Percentiles rank a stretch among this genome's conserved stretches.
phyloP scores from a whole-genome alignment of 2,797 vertebrate genomes.

The Halcyon chelicuti region DNA sequence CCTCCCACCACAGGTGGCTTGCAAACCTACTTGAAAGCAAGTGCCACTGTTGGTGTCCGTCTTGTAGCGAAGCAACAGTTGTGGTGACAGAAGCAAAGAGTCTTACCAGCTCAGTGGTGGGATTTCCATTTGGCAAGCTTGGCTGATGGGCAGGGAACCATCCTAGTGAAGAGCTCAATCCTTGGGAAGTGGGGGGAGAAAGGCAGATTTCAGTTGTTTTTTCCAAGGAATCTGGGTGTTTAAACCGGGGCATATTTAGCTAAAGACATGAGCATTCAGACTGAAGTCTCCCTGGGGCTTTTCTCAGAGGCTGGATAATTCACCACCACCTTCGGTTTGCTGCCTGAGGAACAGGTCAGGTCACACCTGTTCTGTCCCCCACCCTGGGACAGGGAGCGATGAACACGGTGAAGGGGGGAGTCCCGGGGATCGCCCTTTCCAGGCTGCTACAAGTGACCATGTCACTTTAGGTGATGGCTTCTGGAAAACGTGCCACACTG shows the following conservation, averaged over 20 bases:
- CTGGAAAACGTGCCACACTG: neutral
- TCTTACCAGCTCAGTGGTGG: neutral
- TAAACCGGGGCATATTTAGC: neutral
- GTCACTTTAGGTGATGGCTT: neutral
- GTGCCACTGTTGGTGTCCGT: fast-evolving
- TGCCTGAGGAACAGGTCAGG: neutral
- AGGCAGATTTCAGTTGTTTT: neutral
- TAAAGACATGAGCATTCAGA: neutral
- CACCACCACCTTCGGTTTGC: neutral
- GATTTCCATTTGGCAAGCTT: neutral
- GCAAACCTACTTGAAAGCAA: neutral
- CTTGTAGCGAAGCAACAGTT: neutral
- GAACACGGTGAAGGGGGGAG: fast-evolving
- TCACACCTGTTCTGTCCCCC: neutral
- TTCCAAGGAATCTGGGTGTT: neutral
- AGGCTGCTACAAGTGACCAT: fast-evolving
- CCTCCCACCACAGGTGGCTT: fast-evolving
- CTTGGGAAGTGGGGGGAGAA: fast-evolving
- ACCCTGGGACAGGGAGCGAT: neutral
- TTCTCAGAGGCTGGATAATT: neutral
- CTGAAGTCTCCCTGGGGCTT: too few species aligned
- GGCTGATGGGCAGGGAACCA: neutral
- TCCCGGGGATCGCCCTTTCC: neutral
- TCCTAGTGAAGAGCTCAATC: fast-evolving
- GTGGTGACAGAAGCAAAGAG: neutral